Base-by-base conservation (phyloP, 2,797 vertebrate genomes). In the Anguilla megastoma region DNA sequence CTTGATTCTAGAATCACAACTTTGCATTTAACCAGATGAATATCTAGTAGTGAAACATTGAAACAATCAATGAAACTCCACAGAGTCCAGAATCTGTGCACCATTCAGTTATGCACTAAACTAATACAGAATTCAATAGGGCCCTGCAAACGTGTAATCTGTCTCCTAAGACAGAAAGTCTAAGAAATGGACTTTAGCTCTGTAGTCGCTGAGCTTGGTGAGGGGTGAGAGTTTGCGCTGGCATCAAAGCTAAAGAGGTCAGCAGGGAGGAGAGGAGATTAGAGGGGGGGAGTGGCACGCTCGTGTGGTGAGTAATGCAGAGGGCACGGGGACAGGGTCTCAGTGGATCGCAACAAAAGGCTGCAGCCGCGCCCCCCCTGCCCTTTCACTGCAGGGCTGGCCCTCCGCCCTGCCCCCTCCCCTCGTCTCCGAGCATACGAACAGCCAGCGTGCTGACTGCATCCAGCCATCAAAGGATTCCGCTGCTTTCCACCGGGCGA, bases 331-430 rank as follows among this genome's bases (percentile, higher is more conserved):
- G 24, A 6, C 79, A 82, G 5, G 8, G 7, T 50, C 79, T 45
- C 79, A 50, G 79, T 12, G 9, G 74, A 45, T 1, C 79, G 10
- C 41, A 82, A 82, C 45, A 82, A 82, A 82, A 50, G 45, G 45
- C 76, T 48, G 76, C 76, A 80, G 33, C 41, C 79, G 45, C n/a
- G 79, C 79, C 2, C 21, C 45, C 79, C 76, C 79, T 82, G 79
- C 18, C 79, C 79, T 82, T n/a, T 50, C 24, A 21, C 79, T 21
- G 16, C 24, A 3, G 21, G 76, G 41, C 36, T 21, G 7, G n/a
- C 76, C 8, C 7, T 45, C 71, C 9, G 36, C 16, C 0, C 69
- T 10, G 12, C 30, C 71, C 66, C 30, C 74, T 41, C 74, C 14
- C 33, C 74, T 16, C 74, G 16, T 21, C 33, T 41, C 74, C 7